These are phyloP conservation scores for Megalurothrips usitatus DNA, from an alignment of 2,888 invertebrate genomes.

Conservation along the genomic window DNA sequence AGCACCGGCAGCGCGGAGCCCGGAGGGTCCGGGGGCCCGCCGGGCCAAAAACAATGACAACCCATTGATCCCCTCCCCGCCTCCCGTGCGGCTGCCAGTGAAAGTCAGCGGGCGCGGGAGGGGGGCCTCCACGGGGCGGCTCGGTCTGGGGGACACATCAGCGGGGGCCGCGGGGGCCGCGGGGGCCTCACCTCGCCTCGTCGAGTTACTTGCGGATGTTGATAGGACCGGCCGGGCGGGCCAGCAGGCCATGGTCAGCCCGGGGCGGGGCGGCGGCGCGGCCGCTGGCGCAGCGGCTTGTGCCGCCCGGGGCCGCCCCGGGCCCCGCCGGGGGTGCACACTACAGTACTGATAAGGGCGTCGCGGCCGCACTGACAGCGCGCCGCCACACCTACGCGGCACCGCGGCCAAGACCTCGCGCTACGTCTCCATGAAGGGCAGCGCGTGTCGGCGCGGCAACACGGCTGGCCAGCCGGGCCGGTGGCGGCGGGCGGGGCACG, in stretches of 20 bases:
- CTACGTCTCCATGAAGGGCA: no score
- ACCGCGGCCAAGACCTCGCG: no score
- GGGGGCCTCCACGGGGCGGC: background rate
- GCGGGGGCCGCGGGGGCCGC: no score
- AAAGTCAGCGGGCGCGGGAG: background rate
- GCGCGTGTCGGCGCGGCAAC: no score
- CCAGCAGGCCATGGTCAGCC: no score
- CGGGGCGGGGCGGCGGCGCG: background rate
- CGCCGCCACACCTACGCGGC: background rate
- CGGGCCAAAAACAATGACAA: constrained; percentile 13
- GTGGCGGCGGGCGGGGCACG: no score
- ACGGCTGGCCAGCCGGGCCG: background rate
- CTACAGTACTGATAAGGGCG: background rate
- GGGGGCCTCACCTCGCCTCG: background rate
- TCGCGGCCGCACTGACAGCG: no score
- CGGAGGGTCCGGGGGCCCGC: no score
- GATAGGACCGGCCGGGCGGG: constrained; percentile 3
- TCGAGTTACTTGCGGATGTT: background rate
- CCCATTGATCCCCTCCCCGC: constrained; percentile 4
- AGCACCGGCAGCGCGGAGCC: background rate
- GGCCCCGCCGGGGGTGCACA: background rate
- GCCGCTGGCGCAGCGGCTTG: background rate
- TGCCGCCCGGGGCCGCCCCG: background rate
- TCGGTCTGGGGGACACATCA: background rate
- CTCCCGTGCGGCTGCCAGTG: background rate